phyloP scores from a whole-genome alignment of 2,888 invertebrate species.

The Dione juno region DNA sequence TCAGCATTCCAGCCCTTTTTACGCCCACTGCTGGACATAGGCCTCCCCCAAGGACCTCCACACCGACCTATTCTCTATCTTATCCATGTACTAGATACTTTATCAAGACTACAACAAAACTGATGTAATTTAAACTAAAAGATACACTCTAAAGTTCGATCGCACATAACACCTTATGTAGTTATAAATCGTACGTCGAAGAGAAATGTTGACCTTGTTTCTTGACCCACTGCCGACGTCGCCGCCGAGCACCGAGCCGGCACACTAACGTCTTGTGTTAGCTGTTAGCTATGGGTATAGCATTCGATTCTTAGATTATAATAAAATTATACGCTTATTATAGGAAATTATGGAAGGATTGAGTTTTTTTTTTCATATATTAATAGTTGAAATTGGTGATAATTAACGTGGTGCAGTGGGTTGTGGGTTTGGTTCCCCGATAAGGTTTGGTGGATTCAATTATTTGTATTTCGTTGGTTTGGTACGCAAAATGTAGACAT shows the following conservation, averaged over 20 bases:
- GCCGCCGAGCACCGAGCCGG: slow-evolving; percentile 66
- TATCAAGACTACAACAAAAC: not conserved
- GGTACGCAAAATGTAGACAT: too few relatives aligned
- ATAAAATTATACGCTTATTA: not conserved
- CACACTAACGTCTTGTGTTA: slow-evolving; percentile 43
- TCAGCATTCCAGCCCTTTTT: too few relatives aligned
- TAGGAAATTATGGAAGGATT: too few relatives aligned
- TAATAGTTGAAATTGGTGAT: too few relatives aligned
- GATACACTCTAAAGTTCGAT: not conserved
- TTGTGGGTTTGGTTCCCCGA: too few relatives aligned
- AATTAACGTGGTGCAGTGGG: too few relatives aligned
- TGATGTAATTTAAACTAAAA: slow-evolving; percentile 7
- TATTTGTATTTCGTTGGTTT: too few relatives aligned
- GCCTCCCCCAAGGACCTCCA: too few relatives aligned
- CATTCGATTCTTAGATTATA: not conserved
- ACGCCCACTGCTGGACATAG: too few relatives aligned
- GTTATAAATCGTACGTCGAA: slow-evolving; percentile 51
- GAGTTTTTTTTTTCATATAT: too few relatives aligned
- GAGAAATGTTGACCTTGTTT: slow-evolving; percentile 82
- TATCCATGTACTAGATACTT: not conserved
- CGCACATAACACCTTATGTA: slow-evolving; percentile 32
- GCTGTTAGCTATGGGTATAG: slow-evolving; percentile 9
- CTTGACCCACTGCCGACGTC: slow-evolving; percentile 81
- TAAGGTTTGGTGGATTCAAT: too few relatives aligned
- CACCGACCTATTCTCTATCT: not conserved